Percentiles rank a stretch among this genome's conserved stretches.
These are phyloP conservation scores for Patiria miniata DNA, from an alignment of 35 echinoderm and acorn worm species.

Conservation along the genomic window DNA sequence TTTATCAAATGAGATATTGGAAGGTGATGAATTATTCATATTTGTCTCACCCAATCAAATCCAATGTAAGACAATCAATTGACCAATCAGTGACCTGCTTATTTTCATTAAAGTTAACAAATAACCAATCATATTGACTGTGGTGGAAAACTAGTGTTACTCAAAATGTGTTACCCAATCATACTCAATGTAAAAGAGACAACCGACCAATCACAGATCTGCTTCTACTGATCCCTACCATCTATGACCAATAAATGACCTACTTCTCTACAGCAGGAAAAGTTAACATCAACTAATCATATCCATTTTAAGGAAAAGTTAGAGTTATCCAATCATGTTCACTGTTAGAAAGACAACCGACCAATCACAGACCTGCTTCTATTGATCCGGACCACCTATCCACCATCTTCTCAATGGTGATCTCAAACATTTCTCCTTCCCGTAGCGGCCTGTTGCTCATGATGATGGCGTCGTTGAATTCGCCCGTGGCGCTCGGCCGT, in stretches of 20 bases:
- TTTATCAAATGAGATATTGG: too few relatives aligned
- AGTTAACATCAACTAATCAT: neutral
- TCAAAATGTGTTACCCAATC: too few relatives aligned
- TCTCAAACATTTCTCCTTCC: constrained; percentile 83
- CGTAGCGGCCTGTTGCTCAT: constrained; percentile 75
- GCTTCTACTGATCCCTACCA: constrained; percentile 95
- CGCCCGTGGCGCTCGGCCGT: constrained; percentile 78
- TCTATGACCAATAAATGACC: too few relatives aligned
- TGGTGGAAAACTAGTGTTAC: neutral
- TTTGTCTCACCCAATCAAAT: too few relatives aligned
- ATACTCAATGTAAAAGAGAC: too few relatives aligned
- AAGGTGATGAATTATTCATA: too few relatives aligned
- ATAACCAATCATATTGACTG: neutral
- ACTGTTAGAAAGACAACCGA: neutral
- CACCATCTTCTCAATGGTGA: constrained; percentile 91
- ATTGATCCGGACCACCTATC: constrained; percentile 98
- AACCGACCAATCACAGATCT: too few relatives aligned
- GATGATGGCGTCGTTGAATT: constrained; percentile 94
- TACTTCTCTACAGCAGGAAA: too few relatives aligned
- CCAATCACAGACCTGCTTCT: constrained; percentile 70
- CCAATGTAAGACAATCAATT: too few relatives aligned
- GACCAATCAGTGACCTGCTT: too few relatives aligned
- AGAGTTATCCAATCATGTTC: neutral
- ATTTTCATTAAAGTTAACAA: constrained; percentile 21
- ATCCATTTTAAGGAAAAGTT: neutral